A percentile compares a stretch with the other conserved stretches of the same genome.
Conservation (phyloP, 2,113 vertebrate genomes). For the Carollia perspicillata region DNA sequence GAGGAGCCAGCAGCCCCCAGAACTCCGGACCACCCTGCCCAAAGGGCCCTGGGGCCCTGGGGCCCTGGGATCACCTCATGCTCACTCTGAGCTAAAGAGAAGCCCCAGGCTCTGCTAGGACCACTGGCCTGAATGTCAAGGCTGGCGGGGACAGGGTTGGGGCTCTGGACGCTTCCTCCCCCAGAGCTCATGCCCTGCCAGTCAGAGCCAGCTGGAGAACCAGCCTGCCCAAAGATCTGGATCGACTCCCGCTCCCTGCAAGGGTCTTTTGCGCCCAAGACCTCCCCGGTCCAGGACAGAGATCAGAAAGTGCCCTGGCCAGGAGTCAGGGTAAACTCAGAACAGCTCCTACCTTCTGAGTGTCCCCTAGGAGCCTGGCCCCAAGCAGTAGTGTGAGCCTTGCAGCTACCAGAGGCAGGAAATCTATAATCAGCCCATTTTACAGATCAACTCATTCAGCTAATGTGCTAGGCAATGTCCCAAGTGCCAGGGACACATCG, state of each 20-base stretch:
- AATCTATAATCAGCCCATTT: not conserved
- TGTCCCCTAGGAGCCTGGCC: not conserved
- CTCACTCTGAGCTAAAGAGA: not conserved
- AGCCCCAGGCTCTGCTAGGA: not conserved
- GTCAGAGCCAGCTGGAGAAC: not conserved
- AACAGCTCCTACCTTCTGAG: not conserved
- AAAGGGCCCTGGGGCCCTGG: not conserved
- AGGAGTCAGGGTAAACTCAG: not conserved
- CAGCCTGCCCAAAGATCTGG: not conserved
- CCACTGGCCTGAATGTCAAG: not conserved
- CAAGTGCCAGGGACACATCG: not conserved
- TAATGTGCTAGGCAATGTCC: not conserved
- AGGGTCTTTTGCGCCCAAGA: not conserved
- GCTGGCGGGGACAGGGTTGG: rapidly evolving
- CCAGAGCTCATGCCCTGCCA: not conserved
- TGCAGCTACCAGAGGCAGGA: too few relatives aligned
- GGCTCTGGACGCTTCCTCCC: not conserved
- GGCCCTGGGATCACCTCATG: not conserved
- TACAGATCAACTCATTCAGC: not conserved
- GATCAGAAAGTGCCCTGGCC: not conserved
- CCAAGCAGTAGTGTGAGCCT: not conserved
- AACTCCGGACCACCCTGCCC: not conserved
- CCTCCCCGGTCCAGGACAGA: not conserved
- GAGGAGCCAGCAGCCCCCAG: not conserved
- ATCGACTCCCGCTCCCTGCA: not conserved